Base-by-base conservation (phyloP, 1,140 invertebrate species). In the Gonioctena quinquepunctata region DNA sequence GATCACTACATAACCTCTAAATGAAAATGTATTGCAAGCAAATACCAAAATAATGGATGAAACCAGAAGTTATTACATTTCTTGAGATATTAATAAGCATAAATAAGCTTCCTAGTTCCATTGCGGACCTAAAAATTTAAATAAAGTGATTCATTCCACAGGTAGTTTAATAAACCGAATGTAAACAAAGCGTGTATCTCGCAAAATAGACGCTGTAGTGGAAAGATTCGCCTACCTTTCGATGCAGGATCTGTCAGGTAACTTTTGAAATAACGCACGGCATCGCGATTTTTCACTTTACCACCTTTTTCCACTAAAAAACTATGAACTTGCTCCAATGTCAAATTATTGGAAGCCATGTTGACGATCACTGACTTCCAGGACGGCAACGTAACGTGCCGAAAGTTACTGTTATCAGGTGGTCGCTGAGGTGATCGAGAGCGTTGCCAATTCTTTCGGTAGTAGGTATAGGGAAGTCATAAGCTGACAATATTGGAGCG, bases 221-320 rank as follows among this genome's bases (percentile, higher is more conserved):
- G 8, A 1, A 50, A 57, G 63, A 60, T 60, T 59, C 68, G 84
- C 87, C 86, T 85, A 94, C 92, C 91, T 90, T 90, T 88, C 61
- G 88, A 90, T 68, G 88, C 87, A 2, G 92, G 90, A 84, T 94
- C 90, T 62, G 91, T 95, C 21, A 96, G 86, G 82, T 93, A 94
- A 67, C 86, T 86, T 84, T 94, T 95, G 77, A 96, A 96, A 86
- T 95, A 89, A 83, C 93, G 94, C 28, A 96, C 94, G 68, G 96
- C 85, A 68, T 95, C 92, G 83, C 93, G 91, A 84, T 96, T 96
- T 74, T 91, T 92, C 59, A 94, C 93, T 86, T 90, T 92, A 19
- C 93, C 93, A 70, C 93, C 93, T 79, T 93, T 92, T 78, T 87
- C 87, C 71, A 93, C 77, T 85, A 96, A 92, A 88, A 91, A 96